phyloP scores from a whole-genome alignment of 2,797 vertebrate genomes.

The Sebastes kiyomatsui region DNA sequence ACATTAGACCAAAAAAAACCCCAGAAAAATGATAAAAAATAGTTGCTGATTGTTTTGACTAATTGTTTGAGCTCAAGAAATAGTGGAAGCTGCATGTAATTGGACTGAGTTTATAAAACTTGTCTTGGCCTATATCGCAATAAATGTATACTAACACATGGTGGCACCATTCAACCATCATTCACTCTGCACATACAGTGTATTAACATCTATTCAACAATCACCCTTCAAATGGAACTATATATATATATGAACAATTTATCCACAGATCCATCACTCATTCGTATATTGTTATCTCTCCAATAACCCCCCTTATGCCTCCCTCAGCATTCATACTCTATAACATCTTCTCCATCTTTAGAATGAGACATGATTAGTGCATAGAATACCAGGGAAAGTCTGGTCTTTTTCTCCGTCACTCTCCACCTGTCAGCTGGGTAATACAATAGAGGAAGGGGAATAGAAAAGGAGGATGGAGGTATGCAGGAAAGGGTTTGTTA shows the following conservation, averaged over 20 bases:
- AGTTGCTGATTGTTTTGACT: not conserved
- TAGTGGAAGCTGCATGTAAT: not conserved
- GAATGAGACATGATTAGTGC: slow-evolving; percentile 6
- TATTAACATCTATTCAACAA: not conserved
- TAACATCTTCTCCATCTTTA: not conserved
- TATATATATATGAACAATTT: not conserved
- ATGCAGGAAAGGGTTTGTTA: slow-evolving; percentile 15
- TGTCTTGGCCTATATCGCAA: not conserved
- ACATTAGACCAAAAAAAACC: not conserved
- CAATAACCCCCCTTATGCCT: not conserved
- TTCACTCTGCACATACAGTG: not conserved
- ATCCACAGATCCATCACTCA: not conserved
- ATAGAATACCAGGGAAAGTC: slow-evolving; percentile 48
- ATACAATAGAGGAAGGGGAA: slow-evolving; percentile 28
- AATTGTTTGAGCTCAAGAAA: not conserved
- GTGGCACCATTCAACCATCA: slow-evolving; percentile 37
- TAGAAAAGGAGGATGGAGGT: slow-evolving; percentile 22
- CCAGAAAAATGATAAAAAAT: not conserved
- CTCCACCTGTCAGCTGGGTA: slow-evolving; percentile 65
- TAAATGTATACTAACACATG: slow-evolving; percentile 50
- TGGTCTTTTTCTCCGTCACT: slow-evolving; percentile 26
- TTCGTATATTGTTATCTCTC: not conserved
- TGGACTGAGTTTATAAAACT: not conserved
- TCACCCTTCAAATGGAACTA: not conserved
- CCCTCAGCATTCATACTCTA: not conserved